A percentile compares a stretch with the other conserved stretches of the same genome.
Evolutionary conservation across 2,888 invertebrate species (phyloP).

Genomic region (Clitarchus hookeri): DNA sequence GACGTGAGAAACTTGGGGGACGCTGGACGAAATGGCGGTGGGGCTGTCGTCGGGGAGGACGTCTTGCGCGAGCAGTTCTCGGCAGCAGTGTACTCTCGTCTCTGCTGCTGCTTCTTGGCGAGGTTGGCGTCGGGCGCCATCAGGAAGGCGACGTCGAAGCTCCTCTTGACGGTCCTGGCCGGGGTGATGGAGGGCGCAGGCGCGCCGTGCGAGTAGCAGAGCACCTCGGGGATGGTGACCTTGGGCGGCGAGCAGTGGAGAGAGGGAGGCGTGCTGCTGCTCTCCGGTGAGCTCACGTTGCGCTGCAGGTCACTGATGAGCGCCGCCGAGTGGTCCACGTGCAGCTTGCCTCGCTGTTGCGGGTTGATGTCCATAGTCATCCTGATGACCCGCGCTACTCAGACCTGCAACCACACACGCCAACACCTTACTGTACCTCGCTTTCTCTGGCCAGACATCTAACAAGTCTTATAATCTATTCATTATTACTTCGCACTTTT

Average conservation of each 20-base stretch:
- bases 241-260: neutral
- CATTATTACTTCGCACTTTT: too few relatives aligned
- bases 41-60: constrained; percentile 18
- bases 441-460: too few relatives aligned
- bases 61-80: constrained; percentile 34
- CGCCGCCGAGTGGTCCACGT: constrained; percentile 31
- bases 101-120: constrained; percentile 64
- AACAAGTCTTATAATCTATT: too few relatives aligned
- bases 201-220: constrained; percentile 33
- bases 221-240: constrained; percentile 27
- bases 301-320: constrained; percentile 16
- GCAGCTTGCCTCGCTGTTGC: constrained; percentile 34
- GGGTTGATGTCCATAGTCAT: constrained; percentile 44
- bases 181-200: constrained; percentile 52
- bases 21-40: neutral
- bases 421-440: too few relatives aligned
- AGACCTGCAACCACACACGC: neutral
- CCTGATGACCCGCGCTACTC: constrained; percentile 31
- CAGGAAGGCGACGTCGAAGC: constrained; percentile 88
- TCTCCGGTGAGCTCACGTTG: constrained; percentile 27
- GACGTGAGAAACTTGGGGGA: neutral
- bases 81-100: constrained; percentile 49
- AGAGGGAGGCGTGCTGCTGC: constrained; percentile 6
- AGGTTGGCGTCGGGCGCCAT: constrained; percentile 86
- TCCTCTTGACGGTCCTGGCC: constrained; percentile 64